These are phyloP conservation scores for Fabriciana adippe DNA, from an alignment of 2,888 invertebrate genomes.

Conservation along the genomic window DNA sequence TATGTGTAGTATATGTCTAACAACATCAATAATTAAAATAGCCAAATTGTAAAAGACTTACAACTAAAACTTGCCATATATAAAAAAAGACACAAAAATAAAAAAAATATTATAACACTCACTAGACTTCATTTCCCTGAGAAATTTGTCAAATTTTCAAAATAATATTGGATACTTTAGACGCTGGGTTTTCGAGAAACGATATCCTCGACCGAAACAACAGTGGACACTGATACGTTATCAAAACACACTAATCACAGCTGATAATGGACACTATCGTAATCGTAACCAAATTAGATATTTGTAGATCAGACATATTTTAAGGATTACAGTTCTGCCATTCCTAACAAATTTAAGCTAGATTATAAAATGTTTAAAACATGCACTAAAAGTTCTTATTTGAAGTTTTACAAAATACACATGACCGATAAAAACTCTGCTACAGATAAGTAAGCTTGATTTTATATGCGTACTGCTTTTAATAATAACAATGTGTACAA, in stretches of 20 bases:
- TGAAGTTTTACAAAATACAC: no score
- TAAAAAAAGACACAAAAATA: neutral
- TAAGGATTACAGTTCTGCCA: slow-evolving; percentile 1
- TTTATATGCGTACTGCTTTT: no score
- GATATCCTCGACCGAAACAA: slow-evolving; percentile 19
- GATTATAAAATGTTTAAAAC: no score
- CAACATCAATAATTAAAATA: no score
- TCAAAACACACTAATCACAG: slow-evolving; percentile 37
- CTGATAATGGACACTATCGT: slow-evolving; percentile 32
- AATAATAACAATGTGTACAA: no score
- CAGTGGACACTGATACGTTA: slow-evolving; percentile 42
- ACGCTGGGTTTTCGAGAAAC: neutral
- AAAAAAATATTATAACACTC: neutral
- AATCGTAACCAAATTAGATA: slow-evolving; percentile 15
- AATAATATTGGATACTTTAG: neutral
- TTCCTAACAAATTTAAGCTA: no score
- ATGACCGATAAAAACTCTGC: no score
- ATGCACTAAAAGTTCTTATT: no score
- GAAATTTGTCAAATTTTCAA: neutral
- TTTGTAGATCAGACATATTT: slow-evolving; percentile 9
- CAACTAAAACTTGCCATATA: neutral
- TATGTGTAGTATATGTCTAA: no score
- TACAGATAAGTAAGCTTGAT: no score
- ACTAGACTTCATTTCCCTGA: slow-evolving; percentile 10
- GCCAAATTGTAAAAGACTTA: neutral